These are phyloP conservation scores for Phthorimaea operculella DNA, from an alignment of 1,140 invertebrate species.

Conservation along the genomic window DNA sequence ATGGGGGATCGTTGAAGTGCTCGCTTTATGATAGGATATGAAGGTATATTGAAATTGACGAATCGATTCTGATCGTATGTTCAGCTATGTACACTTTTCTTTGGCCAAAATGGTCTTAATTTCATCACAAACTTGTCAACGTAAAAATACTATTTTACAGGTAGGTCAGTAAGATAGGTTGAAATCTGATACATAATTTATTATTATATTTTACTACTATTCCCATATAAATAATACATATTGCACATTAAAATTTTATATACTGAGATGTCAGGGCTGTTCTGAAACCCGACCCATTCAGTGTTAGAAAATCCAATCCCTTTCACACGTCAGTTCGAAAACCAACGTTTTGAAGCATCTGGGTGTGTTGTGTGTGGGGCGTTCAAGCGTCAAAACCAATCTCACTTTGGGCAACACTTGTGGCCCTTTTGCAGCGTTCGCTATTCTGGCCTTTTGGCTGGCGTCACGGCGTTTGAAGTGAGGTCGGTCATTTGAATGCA, in stretches of 20 bases:
- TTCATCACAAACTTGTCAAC: too few relatives aligned
- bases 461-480: constrained; percentile 12
- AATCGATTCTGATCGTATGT: constrained; percentile 1
- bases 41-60: constrained; percentile 6
- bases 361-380: constrained; percentile 2
- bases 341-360: constrained; percentile 5
- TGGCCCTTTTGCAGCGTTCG: not conserved
- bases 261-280: too few relatives aligned
- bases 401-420: constrained; percentile 8
- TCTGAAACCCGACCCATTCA: too few relatives aligned
- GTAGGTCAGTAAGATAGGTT: too few relatives aligned
- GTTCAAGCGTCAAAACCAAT: constrained; percentile 13
- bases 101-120: too few relatives aligned
- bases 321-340: constrained; percentile 7
- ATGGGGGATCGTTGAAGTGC: constrained; percentile 19
- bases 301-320: not conserved
- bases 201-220: too few relatives aligned
- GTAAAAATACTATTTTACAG: too few relatives aligned
- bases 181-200: too few relatives aligned
- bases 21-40: constrained; percentile 3
- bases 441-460: constrained; percentile 1
- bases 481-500: constrained; percentile 19
- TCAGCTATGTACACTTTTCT: too few relatives aligned
- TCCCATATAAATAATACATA: too few relatives aligned
- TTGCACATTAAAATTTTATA: too few relatives aligned